Evolutionary conservation across 2,888 invertebrate species (phyloP), one percentile per base, ranked within the genome.

Genomic region (Polydrusus pterygomalis): DNA sequence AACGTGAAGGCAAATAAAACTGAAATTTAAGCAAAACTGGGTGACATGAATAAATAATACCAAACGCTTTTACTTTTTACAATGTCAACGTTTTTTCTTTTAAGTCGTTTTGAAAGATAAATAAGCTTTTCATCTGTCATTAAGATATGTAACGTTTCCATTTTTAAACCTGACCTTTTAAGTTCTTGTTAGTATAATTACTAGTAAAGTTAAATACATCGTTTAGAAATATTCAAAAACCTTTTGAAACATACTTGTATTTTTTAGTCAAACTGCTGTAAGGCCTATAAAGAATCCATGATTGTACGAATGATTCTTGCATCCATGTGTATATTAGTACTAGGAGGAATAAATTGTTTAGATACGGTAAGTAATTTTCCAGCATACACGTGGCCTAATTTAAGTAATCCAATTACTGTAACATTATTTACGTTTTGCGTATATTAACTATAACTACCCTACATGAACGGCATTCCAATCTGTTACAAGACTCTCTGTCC

Each of bases 321-420:
- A 54, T 88, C 91, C 70, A 85, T 90, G 67, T 90, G 91, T 70
- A 90, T 92, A 54, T 81, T 91, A 43, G 85, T 91, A 17, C 87
- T 93, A 78, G 90, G 91, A 20, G 85, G 89, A 18, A 89, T 90
- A 65, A 92, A 92, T 87, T 86, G 91, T 75, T 85, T 90, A 74
- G 92, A 92, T 83, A 90, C 91, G 89, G 92, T 93, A 87, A 88
- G 89, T 83, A 58, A 34, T 20, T 25, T 51, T 20, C 8, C 10
- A 34, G 10, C 34, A 34, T 34, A 34, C 1, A 25, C 25, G 25
- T 25, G 1, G 25, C 25, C 1, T 5, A 25, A 25, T 25, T n/a
- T n/a, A n/a, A n/a, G n/a, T n/a, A n/a, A n/a, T n/a, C n/a, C n/a
- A n/a, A n/a, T n/a, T n/a, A n/a, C n/a, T n/a, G n/a, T n/a, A n/a